Evolutionary conservation across 2,113 vertebrate species (phyloP), one percentile per base, ranked within the genome.

Genomic region (Scomber japonicus): DNA sequence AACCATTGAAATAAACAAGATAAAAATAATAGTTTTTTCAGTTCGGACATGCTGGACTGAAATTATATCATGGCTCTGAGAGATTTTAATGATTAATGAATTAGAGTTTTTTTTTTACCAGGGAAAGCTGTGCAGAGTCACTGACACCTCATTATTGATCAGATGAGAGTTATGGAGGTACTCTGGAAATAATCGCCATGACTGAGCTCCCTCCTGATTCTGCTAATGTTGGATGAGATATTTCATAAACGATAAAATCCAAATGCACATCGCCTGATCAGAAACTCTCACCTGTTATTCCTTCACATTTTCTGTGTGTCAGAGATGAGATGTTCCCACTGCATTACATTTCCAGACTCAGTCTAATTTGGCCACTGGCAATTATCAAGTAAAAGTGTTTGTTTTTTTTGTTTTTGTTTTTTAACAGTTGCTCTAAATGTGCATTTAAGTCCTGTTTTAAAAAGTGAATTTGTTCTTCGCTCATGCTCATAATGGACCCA

Each of bases 401-500:
- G 10, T 35, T 40, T 7, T 8, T 10, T 40, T 2, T 66, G 10
- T 35, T 40, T 7, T 8, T 10, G 10, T 2, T 40, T 40, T 40
- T 35, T 35, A 5, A 27, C 35, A 65, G 17, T 45, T 31, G 5
- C 35, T 85, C 15, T 55, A 66, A 73, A 51, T 77, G 48, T 53
- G 15, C 30, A 27, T 66, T 54, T 12, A 24, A 62, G 50, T 56
- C 14, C 30, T 60, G 11, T 81, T 78, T 49, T 5, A 73, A 67
- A 59, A 13, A 14, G 15, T 31, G 4, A 0, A 67, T 54, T 60
- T 65, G 44, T 74, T 66, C 14, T n/a, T 0, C 30, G 46, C 40
- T 72, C 17, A 8, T 60, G 30, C 45, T 27, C 45, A 53, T 83
- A 84, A 87, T 70, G 75, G 53, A 11, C 16, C 49, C 45, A 75